Base-by-base conservation (phyloP, 2,113 vertebrate species). In the Saguinus imperator region DNA sequence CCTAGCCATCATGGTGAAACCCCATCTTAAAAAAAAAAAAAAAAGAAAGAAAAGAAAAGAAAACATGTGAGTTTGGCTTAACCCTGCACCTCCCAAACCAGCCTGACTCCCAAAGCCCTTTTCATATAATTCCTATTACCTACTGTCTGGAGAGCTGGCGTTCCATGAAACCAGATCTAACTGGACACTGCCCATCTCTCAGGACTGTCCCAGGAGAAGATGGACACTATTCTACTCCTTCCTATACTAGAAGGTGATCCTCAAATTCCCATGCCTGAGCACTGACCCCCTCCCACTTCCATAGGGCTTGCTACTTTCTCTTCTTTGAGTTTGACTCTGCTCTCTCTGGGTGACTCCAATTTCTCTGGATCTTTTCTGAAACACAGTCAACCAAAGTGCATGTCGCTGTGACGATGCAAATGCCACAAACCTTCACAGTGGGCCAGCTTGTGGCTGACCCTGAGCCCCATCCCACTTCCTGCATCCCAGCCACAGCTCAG, bases 181-280 rank as follows among this genome's bases (percentile, higher is more conserved):
- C 2, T 4, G 12, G 35, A 84, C 0, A 1, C 37, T 20, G 50
- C 20, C 0, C 13, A 3, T 12, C 40, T 61, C n/a, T 68, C 5
- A 29, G 85, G 43, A 37, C 43, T 14, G 40, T 37, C 52, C 64
- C 4, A 3, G 58, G 72, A 83, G 84, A 45, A 80, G 32, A 27
- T 1, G 13, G 55, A 68, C 52, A 14, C 2, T 1, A 5, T 16
- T 27, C 77, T 18, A 5, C 23, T 14, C 35, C 18, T 35, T 12
- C 45, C 58, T 35, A 21, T 52, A 14, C n/a, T 35, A 1, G 43
- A 40, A 35, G 64, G 37, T 0, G 25, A 93, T 20, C 32, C 21
- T 27, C 40, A 32, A n/a, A 52, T 9, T 29, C 81, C 52, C 43
- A 21, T 0, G 0, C 21, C 16, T 1, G 2, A 79, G 48, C 45